Evolutionary conservation across 2,113 vertebrate species (phyloP), one percentile per base, ranked within the genome.

Genomic region (Triplophysa rosa): DNA sequence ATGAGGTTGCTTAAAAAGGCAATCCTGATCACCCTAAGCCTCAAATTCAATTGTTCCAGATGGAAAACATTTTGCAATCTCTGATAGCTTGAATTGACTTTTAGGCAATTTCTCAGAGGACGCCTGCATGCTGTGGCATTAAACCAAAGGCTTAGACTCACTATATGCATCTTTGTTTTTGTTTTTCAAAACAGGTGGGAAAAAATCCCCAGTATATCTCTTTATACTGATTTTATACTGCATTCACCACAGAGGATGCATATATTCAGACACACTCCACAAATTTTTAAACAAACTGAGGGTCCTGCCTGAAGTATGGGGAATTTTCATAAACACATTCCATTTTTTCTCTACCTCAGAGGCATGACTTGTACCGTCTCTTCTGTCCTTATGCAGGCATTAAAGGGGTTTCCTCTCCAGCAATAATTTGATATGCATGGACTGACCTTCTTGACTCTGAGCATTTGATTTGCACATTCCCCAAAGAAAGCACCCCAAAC

Each of bases 21-120:
- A 68, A 24, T 67, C 61, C 68, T 88, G 80, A 85, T 86, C 85
- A 86, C 71, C 29, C 70, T 82, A 85, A 86, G 68, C 82, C 77
- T 63, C 76, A 79, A 80, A 86, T 86, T 85, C 64, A 88, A 78
- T 86, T 86, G 86, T 78, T 84, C 80, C 63, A 62, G 79, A 72
- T 69, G 63, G 77, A 70, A 86, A 80, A 78, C 78, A 24, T 80
- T 83, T 82, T 47, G 78, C 78, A 56, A 82, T 85, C 80, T 85
- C 80, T 26, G 40, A 84, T 73, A 80, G 80, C 67, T 77, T 4
- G 33, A 64, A 82, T 82, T 77, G 85, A 88, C 80, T 81, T 84
- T 79, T 72, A 63, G 54, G 62, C 73, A 82, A 68, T 86, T 81
- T 54, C 49, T 62, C 64, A 85, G 86, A 82, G 82, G 80, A 80